phyloP scores from a whole-genome alignment of 2,888 invertebrate species.

The Deilephila porcellus region DNA sequence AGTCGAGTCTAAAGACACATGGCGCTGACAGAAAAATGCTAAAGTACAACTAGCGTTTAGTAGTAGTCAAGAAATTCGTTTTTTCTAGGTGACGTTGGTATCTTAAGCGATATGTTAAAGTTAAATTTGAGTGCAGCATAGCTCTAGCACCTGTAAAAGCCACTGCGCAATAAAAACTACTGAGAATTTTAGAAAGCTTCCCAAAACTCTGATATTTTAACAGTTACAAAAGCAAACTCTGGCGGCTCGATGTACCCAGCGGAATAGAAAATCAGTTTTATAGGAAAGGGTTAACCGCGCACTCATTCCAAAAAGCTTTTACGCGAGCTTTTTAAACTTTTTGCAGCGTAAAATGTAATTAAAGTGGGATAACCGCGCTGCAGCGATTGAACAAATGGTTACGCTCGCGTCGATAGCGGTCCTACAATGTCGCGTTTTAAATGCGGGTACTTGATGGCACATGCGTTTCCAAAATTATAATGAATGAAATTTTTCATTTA shows the following conservation, averaged over 20 bases:
- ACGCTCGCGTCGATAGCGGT: constrained; percentile 9
- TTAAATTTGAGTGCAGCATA: no score
- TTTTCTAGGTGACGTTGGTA: no score
- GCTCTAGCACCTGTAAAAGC: no score
- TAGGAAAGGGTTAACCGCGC: neutral
- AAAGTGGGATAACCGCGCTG: constrained; percentile 19
- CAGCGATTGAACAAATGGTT: constrained; percentile 19
- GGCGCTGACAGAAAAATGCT: no score
- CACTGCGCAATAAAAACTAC: no score
- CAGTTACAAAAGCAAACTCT: neutral
- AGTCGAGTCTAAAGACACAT: no score
- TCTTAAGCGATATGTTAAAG: neutral
- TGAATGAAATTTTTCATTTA: neutral
- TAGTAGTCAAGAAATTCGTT: no score
- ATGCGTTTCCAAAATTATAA: no score
- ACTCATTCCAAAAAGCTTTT: neutral
- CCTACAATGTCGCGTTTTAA: constrained; percentile 4
- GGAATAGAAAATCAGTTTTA: neutral
- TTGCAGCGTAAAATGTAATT: constrained; percentile 22
- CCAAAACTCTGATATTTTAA: neutral
- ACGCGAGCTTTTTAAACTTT: neutral
- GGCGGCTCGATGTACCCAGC: neutral
- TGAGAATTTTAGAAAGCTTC: neutral
- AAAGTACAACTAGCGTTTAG: no score
- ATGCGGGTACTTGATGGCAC: neutral